phyloP scores from a whole-genome alignment of 2,888 invertebrate genomes.

The Heteromyza rotundicornis region DNA sequence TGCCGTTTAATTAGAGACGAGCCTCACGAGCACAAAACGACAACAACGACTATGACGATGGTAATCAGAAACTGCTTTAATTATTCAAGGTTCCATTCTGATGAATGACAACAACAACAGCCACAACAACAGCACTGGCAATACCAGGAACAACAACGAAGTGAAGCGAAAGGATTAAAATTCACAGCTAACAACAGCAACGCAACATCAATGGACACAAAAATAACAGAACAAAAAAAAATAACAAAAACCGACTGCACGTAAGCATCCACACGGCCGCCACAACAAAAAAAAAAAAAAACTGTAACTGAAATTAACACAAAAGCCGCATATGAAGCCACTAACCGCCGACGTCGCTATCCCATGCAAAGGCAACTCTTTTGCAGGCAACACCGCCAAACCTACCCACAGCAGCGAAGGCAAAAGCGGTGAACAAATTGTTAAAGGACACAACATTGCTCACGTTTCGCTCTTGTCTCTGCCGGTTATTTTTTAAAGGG shows the following conservation, averaged over 20 bases:
- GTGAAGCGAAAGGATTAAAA: conserved; percentile 44
- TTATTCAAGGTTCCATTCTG: conserved; percentile 62
- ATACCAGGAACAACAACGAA: conserved; percentile 36
- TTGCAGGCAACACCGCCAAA: too few species aligned
- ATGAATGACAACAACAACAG: conserved; percentile 57
- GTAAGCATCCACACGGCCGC: too few species aligned
- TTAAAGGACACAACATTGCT: too few species aligned
- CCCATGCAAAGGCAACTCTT: too few species aligned
- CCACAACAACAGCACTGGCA: conserved; percentile 30
- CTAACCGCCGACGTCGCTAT: neutral
- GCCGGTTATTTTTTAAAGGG: neutral
- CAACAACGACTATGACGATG: conserved; percentile 56
- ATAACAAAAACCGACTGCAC: too few species aligned
- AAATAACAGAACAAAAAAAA: too few species aligned
- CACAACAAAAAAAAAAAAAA: conserved; percentile 10
- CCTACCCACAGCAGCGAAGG: neutral
- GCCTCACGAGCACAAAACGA: conserved; percentile 37
- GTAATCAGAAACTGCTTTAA: conserved; percentile 62
- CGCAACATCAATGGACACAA: too few species aligned
- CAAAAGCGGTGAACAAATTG: neutral
- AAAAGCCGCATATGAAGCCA: neutral
- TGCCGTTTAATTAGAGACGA: conserved; percentile 9
- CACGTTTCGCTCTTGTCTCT: neutral
- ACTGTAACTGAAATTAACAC: conserved; percentile 6
- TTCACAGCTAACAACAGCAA: conserved; percentile 6